Conservation (phyloP, 1,140 invertebrate genomes). For the Pemphigus obesinymphae region DNA sequence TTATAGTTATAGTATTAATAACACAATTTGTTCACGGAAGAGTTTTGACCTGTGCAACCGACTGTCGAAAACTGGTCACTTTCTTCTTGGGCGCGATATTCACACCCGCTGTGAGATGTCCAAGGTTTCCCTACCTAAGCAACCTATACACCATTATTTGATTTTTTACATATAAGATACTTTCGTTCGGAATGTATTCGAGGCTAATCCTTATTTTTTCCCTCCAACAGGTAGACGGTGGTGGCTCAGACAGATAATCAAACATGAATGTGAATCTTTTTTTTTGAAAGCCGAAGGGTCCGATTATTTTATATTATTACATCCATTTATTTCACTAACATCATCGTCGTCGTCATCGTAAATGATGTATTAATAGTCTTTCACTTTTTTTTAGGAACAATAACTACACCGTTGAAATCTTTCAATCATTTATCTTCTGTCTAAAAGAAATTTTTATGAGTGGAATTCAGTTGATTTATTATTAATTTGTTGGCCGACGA, state of each 20-base stretch:
- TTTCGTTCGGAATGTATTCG: slow-evolving; percentile 33
- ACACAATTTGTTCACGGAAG: slow-evolving; percentile 18
- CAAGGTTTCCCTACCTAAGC: slow-evolving; percentile 28
- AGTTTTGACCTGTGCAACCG: slow-evolving; percentile 36
- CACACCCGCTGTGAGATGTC: slow-evolving; percentile 29
- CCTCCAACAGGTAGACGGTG: background rate
- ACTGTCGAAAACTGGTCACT: slow-evolving; percentile 39
- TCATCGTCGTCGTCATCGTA: background rate
- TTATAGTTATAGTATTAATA: background rate
- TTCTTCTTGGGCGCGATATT: slow-evolving; percentile 36
- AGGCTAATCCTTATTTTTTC: background rate
- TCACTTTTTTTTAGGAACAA: slow-evolving; percentile 13
- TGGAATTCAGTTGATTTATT: slow-evolving; percentile 15
- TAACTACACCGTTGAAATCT: background rate
- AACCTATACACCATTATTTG: slow-evolving; percentile 20
- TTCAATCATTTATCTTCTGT: slow-evolving; percentile 27
- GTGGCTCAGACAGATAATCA: background rate
- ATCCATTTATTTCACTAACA: slow-evolving; percentile 7
- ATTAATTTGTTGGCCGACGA: background rate
- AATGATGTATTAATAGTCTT: slow-evolving; percentile 23
- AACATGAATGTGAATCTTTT: background rate
- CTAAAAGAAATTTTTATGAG: slow-evolving; percentile 14
- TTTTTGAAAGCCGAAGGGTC: slow-evolving; percentile 38
- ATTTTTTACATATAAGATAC: slow-evolving; percentile 14
- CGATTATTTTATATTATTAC: background rate